Percentiles rank a stretch among this genome's conserved stretches.
Conservation (phyloP, 2,113 vertebrate species). For the Orycteropus afer region DNA sequence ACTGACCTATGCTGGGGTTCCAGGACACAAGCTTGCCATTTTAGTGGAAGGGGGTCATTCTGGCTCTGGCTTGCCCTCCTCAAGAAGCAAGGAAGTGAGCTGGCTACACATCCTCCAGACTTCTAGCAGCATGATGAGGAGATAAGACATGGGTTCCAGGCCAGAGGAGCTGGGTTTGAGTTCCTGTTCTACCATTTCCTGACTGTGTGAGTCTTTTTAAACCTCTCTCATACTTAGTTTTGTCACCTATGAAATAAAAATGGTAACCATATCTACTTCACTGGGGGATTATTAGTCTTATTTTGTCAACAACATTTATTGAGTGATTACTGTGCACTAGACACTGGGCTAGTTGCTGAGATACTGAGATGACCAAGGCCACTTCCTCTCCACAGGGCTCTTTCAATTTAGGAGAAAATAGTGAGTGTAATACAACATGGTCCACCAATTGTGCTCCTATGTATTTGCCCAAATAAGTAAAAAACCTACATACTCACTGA, state of each 20-base stretch:
- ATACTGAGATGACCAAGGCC: background rate
- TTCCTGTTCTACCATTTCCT: background rate
- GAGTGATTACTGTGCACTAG: background rate
- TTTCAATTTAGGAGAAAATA: background rate
- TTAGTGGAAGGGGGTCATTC: background rate
- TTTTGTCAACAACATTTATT: background rate
- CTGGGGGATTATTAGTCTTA: background rate
- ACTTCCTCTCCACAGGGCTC: background rate
- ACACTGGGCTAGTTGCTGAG: background rate
- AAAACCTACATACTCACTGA: background rate
- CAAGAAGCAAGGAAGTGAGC: background rate
- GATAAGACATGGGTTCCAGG: background rate
- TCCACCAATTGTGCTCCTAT: background rate
- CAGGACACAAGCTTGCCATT: background rate
- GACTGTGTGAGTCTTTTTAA: background rate
- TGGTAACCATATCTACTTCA: background rate
- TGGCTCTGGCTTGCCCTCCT: background rate
- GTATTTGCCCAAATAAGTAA: background rate
- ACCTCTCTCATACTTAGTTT: background rate
- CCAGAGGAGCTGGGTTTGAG: background rate
- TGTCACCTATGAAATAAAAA: background rate
- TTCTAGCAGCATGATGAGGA: background rate
- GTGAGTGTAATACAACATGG: background rate
- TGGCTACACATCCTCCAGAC: background rate
- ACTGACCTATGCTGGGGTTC: rapidly evolving